Evolutionary conservation across 1,140 invertebrate genomes (phyloP).

Genomic region (Dendroctonus valens): DNA sequence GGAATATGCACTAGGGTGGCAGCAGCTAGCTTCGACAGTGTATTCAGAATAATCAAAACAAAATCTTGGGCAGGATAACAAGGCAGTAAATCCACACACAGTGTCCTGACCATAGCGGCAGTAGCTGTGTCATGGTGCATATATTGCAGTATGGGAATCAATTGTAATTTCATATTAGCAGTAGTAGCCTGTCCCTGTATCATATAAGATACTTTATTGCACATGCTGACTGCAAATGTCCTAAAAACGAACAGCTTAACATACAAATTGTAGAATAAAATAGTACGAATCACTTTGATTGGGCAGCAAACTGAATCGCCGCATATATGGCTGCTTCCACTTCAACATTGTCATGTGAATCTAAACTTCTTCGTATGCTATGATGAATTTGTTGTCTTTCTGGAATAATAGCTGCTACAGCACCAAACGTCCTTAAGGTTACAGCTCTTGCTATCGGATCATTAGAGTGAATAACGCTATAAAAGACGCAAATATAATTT

Average conservation of each 20-base stretch:
- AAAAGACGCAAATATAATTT: constrained; percentile 5
- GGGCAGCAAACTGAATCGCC: constrained; percentile 84
- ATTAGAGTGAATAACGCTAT: constrained; percentile 92
- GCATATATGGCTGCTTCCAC: constrained; percentile 95
- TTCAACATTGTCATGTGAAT: constrained; percentile 94
- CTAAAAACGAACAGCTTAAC: constrained; percentile 53
- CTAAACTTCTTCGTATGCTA: constrained; percentile 84
- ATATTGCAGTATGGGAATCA: constrained; percentile 88
- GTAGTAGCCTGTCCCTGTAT: constrained; percentile 89
- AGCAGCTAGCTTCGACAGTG: constrained; percentile 83
- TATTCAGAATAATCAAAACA: constrained; percentile 80
- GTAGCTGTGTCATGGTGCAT: constrained; percentile 91
- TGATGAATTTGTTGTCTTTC: constrained; percentile 95
- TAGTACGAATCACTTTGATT: no score
- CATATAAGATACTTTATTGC: constrained; percentile 93
- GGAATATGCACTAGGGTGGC: constrained; percentile 89
- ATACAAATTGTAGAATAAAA: no score
- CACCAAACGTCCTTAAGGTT: constrained; percentile 85
- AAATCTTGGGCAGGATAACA: constrained; percentile 87
- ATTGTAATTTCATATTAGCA: constrained; percentile 84
- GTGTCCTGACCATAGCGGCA: constrained; percentile 73
- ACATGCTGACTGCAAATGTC: constrained; percentile 94
- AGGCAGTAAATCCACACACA: constrained; percentile 80
- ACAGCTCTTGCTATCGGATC: constrained; percentile 92
- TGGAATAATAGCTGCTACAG: constrained; percentile 88